Evolutionary conservation across 2,888 invertebrate species (phyloP).

Genomic region (Mellilla xanthometata): DNA sequence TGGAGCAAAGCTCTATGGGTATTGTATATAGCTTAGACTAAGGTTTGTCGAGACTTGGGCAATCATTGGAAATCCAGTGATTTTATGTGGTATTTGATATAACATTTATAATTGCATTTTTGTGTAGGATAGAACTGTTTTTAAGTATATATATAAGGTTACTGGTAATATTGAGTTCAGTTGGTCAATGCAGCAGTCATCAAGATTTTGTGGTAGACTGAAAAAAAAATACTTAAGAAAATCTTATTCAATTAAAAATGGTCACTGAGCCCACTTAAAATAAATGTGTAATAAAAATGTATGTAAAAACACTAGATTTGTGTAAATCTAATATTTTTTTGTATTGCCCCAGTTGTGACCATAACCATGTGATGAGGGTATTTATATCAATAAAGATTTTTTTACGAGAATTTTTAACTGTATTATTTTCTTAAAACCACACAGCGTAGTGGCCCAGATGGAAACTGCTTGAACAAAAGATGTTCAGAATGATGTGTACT

Average conservation of each 20-base stretch:
- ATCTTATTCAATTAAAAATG: no score
- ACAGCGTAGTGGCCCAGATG: no score
- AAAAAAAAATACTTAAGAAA: no score
- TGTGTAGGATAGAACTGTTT: no score
- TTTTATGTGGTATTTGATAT: constrained; percentile 11
- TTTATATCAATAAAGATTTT: constrained; percentile 57
- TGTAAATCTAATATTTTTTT: neutral
- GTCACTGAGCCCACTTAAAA: no score
- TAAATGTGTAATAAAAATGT: no score
- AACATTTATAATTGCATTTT: constrained; percentile 22
- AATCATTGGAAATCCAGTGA: constrained; percentile 15
- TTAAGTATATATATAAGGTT: no score
- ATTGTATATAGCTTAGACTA: constrained; percentile 43
- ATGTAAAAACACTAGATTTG: constrained; percentile 5
- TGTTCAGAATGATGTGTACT: no score
- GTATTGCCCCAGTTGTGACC: constrained; percentile 52
- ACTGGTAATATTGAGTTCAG: no score
- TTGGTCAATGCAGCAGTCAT: no score
- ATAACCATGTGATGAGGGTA: constrained; percentile 63
- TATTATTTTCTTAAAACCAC: neutral
- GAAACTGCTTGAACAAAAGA: no score
- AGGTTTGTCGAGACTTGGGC: constrained; percentile 8
- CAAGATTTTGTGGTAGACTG: no score
- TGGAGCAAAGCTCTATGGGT: constrained; percentile 38
- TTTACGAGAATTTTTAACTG: constrained; percentile 21